Evolutionary conservation across 2,888 invertebrate genomes (phyloP), one percentile per base, ranked within the genome.

Genomic region (Lordiphosa andalusiaca): DNA sequence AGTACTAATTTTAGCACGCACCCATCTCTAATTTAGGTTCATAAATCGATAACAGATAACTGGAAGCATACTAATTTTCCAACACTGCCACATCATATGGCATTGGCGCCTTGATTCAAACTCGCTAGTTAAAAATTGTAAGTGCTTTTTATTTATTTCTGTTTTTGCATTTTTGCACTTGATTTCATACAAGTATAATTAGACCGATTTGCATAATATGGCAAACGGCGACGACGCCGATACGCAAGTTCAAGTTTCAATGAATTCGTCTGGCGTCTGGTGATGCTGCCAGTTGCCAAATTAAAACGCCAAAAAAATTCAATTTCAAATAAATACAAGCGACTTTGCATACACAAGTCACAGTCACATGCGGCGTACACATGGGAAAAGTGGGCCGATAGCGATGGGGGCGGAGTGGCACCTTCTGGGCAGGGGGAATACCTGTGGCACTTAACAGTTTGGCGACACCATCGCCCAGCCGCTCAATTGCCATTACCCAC

Each of bases 191-290:
- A 16, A 16, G 16, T 54, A 51, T 64, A 53, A 42, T 53, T 69
- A 56, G 53, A 37, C 41, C 10, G 40, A 41, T 55, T 56, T 68
- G 60, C 65, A 68, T 71, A 60, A 68, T 65, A 68, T 56, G 21
- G 21, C 47, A 51, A 56, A 51, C 48, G 55, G 13, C 47, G 51
- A 44, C 64, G 64, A 57, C 64, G 64, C 58, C 58, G 51, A 35
- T 16, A 53, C 40, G 40, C 42, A 57, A 67, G 60, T 67, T 67
- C 55, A 56, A 48, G 50, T 67, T 62, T 69, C 72, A 66, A 62
- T 71, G 53, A 53, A 59, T 53, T 53, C 19, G 58, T 51, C 70
- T 58, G 61, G 58, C 55, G 63, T 67, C 67, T 67, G 21, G 37
- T 37, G 44, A 21, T 52, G 50, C 50, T 71, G 30, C 30, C 30